Percentiles rank a stretch among this genome's conserved stretches.
phyloP scores from a whole-genome alignment of 1,140 invertebrate species.

The Pseudomyrmex pallidus region DNA sequence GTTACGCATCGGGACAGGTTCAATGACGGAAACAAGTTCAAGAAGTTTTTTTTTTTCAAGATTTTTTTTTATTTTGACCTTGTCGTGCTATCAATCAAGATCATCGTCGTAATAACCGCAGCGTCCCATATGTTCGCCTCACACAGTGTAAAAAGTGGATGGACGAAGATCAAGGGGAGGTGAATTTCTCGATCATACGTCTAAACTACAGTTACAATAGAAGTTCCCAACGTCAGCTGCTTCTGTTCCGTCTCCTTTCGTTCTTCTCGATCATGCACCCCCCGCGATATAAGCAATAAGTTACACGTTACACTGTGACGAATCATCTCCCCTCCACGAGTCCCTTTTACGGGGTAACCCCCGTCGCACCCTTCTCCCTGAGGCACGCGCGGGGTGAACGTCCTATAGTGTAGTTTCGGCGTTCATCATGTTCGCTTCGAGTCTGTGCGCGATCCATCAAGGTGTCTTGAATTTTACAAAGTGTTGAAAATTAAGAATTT shows the following conservation, averaged over 20 bases:
- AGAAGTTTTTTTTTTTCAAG: background rate
- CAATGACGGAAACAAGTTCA: background rate
- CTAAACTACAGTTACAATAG: conserved; percentile 81
- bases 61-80: background rate
- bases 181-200: conserved; percentile 82
- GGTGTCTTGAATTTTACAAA: conserved; percentile 45
- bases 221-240: conserved; percentile 82
- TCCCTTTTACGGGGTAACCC: conserved; percentile 6
- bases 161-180: conserved; percentile 44
- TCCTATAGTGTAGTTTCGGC: conserved; percentile 72
- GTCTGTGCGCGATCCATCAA: conserved; percentile 70
- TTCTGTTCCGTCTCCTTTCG: conserved; percentile 65
- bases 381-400: conserved; percentile 70
- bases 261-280: conserved; percentile 66
- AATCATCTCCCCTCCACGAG: conserved; percentile 59
- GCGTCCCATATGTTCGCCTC: conserved; percentile 70
- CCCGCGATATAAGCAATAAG: conserved; percentile 84
- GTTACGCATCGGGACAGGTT: background rate
- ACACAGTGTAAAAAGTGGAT: conserved; percentile 46
- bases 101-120: conserved; percentile 50
- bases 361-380: conserved; percentile 51
- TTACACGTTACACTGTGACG: conserved; percentile 81
- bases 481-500: too few relatives aligned
- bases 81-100: conserved; percentile 61
- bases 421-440: conserved; percentile 75